These are phyloP conservation scores for Cheirogaleus major DNA, from an alignment of 2,797 vertebrate genomes.

Conservation along the genomic window DNA sequence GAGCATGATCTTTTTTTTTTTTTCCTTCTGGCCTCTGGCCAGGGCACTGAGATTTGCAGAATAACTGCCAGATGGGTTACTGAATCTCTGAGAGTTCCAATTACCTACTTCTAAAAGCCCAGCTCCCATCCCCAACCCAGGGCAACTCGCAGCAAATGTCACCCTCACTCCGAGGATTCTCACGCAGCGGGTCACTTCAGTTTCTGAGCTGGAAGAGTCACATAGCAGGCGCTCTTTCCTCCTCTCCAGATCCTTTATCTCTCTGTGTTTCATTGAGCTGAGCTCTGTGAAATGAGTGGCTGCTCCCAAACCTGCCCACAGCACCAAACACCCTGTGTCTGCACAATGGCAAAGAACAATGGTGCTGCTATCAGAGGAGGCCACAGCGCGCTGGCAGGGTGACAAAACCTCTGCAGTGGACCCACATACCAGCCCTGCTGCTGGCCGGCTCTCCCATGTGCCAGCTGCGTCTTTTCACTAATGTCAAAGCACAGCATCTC, in stretches of 20 bases:
- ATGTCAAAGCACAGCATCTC: not conserved
- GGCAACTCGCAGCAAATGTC: not conserved
- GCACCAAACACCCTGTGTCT: not conserved
- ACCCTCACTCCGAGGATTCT: not conserved
- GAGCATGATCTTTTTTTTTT: not conserved
- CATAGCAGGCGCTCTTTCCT: not conserved
- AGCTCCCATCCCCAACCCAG: not conserved
- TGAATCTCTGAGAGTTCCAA: not conserved
- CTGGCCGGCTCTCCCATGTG: not conserved
- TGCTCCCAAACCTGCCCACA: not conserved
- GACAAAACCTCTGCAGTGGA: not conserved
- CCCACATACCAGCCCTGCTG: rapidly evolving
- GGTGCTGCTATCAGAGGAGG: not conserved
- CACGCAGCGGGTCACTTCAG: not conserved
- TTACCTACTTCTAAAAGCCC: not conserved
- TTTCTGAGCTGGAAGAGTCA: not conserved
- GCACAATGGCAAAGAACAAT: not conserved
- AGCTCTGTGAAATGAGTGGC: not conserved
- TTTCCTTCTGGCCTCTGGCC: not conserved
- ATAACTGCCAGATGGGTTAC: not conserved
- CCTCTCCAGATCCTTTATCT: not conserved
- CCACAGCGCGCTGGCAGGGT: rapidly evolving
- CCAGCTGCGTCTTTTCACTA: not conserved
- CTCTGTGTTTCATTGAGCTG: not conserved
- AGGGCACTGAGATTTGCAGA: constrained; percentile 34